These are phyloP conservation scores for Lepus oiostolus DNA, from an alignment of 2,797 vertebrate genomes.

Conservation along the genomic window DNA sequence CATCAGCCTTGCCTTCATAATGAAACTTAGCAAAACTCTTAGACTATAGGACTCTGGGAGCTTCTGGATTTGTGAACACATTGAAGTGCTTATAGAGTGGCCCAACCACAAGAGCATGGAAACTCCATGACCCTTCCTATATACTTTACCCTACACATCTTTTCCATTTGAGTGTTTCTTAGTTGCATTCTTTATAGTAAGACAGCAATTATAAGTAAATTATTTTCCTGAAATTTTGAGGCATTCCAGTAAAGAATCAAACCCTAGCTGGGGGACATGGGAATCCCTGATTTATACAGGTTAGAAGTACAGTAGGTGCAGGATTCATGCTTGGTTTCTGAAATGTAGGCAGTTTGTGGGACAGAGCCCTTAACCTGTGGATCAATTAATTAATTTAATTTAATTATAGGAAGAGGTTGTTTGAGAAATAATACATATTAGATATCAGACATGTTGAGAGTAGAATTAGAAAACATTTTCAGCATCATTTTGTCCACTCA, in stretches of 20 bases:
- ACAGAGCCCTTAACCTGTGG: background rate
- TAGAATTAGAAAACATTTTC: constrained; percentile 63
- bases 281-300: background rate
- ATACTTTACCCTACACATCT: background rate
- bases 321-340: background rate
- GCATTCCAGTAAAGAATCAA: background rate
- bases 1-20: background rate
- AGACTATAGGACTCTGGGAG: background rate
- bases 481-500: background rate
- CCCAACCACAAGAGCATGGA: background rate
- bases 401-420: background rate
- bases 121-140: background rate
- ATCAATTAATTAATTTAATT: background rate
- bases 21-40: background rate
- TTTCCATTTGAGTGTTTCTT: background rate
- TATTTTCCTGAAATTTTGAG: background rate
- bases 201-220: background rate
- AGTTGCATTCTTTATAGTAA: background rate
- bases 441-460: background rate
- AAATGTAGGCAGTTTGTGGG: background rate
- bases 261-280: background rate
- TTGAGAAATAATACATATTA: background rate
- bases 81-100: background rate
- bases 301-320: background rate
- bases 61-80: background rate